A percentile compares a stretch with the other conserved stretches of the same genome.
Evolutionary conservation across 64 coral and sea anemone species (phyloP).

Genomic region (Porites australiensis): DNA sequence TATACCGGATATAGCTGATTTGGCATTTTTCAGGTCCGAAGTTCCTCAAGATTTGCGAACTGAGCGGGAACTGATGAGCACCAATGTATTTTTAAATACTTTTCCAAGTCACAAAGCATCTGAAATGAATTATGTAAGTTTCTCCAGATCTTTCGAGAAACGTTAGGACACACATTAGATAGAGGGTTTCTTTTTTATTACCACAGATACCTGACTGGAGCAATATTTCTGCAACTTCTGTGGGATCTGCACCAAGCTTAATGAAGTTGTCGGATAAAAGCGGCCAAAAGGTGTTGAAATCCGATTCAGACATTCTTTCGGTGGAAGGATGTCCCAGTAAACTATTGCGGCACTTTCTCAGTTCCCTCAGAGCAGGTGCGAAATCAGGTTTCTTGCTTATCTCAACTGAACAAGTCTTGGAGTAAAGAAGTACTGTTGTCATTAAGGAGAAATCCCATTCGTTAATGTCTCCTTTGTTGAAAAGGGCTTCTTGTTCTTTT

Average conservation of each 20-base stretch:
- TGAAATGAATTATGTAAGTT: no score
- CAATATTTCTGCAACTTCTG: background rate
- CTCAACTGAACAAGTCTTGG: conserved; percentile 11
- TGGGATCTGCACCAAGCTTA: conserved; percentile 9
- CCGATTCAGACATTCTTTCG: conserved; percentile 34
- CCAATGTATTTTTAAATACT: no score
- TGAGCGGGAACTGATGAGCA: no score
- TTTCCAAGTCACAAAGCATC: no score
- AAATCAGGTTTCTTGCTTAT: conserved; percentile 16
- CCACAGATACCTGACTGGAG: background rate
- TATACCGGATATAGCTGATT: no score
- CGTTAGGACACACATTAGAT: no score
- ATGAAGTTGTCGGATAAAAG: background rate
- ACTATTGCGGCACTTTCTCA: conserved; percentile 22
- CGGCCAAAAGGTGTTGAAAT: conserved; percentile 50
- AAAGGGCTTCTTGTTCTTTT: conserved; percentile 28
- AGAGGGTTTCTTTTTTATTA: no score
- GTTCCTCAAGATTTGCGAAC: no score
- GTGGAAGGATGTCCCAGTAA: conserved; percentile 48
- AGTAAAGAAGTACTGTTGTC: conserved; percentile 53
- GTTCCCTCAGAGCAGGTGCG: background rate
- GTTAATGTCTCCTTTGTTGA: conserved; percentile 67
- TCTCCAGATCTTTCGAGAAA: no score
- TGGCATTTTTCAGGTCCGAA: no score
- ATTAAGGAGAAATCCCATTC: conserved; percentile 78